Percentiles rank a stretch among this genome's conserved stretches.
phyloP scores from a whole-genome alignment of 2,797 vertebrate genomes.

The Eremophila alpestris region DNA sequence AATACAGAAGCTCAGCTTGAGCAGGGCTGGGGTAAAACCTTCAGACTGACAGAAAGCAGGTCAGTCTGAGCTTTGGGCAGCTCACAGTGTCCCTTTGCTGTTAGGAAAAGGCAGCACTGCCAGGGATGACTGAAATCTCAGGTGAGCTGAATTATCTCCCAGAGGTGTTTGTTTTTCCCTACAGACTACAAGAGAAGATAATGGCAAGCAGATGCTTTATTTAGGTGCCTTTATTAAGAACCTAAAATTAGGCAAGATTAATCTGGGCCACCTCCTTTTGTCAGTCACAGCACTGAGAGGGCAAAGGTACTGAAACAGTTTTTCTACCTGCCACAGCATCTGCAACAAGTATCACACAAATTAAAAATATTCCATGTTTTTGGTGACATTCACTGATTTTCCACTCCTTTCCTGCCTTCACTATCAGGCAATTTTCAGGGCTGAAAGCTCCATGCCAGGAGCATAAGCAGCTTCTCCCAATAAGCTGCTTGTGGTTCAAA shows the following conservation, averaged over 20 bases:
- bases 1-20: background rate
- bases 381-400: background rate
- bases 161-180: constrained; percentile 1
- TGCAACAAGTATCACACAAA: background rate
- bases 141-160: background rate
- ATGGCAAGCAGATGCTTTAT: constrained; percentile 9
- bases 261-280: constrained; percentile 41
- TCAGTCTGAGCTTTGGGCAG: background rate
- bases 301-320: background rate
- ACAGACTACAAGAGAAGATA: background rate
- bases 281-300: background rate
- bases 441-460: background rate
- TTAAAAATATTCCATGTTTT: background rate
- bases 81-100: background rate
- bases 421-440: background rate
- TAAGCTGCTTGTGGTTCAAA: constrained; percentile 1
- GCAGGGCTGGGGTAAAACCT: background rate
- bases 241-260: constrained; percentile 40
- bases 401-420: background rate
- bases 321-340: background rate
- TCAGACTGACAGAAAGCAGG: background rate
- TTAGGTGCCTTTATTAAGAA: constrained; percentile 31
- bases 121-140: background rate
- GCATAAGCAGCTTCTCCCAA: background rate
- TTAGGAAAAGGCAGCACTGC: background rate